Base-by-base conservation (phyloP, 2,888 invertebrate genomes). In the Hirudinaria manillensis region DNA sequence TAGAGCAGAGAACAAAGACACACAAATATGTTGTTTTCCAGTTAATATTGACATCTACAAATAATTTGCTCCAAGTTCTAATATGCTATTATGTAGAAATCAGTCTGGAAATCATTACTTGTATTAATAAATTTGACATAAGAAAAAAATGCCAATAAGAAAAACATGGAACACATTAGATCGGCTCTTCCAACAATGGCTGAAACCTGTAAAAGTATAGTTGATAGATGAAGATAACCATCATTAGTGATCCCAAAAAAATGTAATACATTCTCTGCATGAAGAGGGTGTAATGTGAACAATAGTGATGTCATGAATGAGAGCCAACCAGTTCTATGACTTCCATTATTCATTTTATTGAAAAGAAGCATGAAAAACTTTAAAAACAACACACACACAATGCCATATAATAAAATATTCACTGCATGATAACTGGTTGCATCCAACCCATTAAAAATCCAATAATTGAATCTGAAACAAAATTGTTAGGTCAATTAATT, bases 111-210 rank as follows among this genome's bases (percentile, higher is more conserved):
- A 27, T 45, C 16, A 45, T 10, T 68, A 72, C 72, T 45, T 21
- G 70, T 29, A 53, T 67, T 27, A 3, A 76, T 10, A n/a, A 55
- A 56, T 24, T 66, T 27, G 13, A 67, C 67, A 36, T 77, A 77
- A 16, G 65, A 72, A 36, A 77, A 27, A 53, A 78, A 75, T 61
- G 91, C 89, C 71, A 89, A 78, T 80, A 93, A 89, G 83, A 91
- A 93, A 79, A 92, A 89, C 16, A 92, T 85, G 3, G 92, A 90
- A 83, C 93, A 91, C 78, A 97, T 87, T 73, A 97, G 87, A 85
- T 97, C 97, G 53, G 96, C 95, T 82, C 95, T 87, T 34, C 96
- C 96, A 19, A 97, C 96, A 75, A 95, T 89, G 29, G 94, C 94
- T 76, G 92, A 90, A 2, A 97, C 88, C 90, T 90, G 82, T 83